Evolutionary conservation across 2,888 invertebrate genomes (phyloP).

Genomic region (Melieria omissa): DNA sequence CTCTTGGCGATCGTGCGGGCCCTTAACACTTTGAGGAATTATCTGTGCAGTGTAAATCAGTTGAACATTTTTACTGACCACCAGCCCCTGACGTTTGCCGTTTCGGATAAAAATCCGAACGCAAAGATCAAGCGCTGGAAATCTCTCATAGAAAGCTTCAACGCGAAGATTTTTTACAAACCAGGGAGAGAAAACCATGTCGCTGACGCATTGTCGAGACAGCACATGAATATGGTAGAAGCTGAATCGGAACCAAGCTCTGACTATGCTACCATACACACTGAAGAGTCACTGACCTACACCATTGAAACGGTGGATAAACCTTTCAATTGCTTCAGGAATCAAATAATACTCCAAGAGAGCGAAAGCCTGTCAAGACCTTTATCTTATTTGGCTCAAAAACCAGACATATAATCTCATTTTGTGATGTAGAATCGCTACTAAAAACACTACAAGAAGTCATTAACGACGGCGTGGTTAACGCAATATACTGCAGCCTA

Average conservation of each 20-base stretch:
- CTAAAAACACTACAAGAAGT: too few relatives aligned
- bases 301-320: constrained; percentile 43
- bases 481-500: too few relatives aligned
- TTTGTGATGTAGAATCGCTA: too few relatives aligned
- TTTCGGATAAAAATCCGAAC: too few relatives aligned
- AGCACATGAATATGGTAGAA: not conserved
- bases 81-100: too few relatives aligned
- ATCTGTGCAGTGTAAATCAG: not conserved
- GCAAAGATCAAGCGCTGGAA: too few relatives aligned
- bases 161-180: too few relatives aligned
- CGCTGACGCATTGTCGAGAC: constrained; percentile 29
- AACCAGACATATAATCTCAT: constrained; percentile 33
- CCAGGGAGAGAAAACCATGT: constrained; percentile 30
- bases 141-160: too few relatives aligned
- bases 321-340: constrained; percentile 45
- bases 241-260: not conserved
- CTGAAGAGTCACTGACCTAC: constrained; percentile 40
- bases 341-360: constrained; percentile 44
- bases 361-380: constrained; percentile 5
- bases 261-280: constrained; percentile 23
- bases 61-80: too few relatives aligned
- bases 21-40: constrained; percentile 1
- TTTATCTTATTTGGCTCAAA: constrained; percentile 38
- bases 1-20: constrained; percentile 9
- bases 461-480: too few relatives aligned